Conservation (phyloP, 2,113 vertebrate genomes). For the Phrynosoma blainvillii region DNA sequence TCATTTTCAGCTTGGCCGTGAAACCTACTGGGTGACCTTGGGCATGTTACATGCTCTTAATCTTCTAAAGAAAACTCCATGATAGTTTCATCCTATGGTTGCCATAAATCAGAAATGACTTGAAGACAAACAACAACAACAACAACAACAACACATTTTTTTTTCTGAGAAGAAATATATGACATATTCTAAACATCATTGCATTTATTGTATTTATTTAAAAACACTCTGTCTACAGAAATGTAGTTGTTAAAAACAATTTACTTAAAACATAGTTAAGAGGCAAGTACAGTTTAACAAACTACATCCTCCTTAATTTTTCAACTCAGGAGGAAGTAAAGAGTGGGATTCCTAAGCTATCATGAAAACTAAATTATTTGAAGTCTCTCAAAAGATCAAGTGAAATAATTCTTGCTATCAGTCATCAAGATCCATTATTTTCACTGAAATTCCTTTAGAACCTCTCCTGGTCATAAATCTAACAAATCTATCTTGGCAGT, state of each 20-base stretch:
- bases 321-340: neutral
- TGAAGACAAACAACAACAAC: too few relatives aligned
- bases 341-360: neutral
- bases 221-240: neutral
- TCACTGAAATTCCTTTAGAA: constrained; percentile 20
- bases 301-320: neutral
- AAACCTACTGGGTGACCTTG: too few relatives aligned
- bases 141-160: too few relatives aligned
- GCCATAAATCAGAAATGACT: too few relatives aligned
- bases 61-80: too few relatives aligned
- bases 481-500: constrained; percentile 2
- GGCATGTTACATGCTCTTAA: too few relatives aligned
- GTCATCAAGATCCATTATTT: neutral
- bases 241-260: neutral
- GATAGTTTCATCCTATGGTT: too few relatives aligned
- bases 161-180: too few relatives aligned
- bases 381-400: neutral
- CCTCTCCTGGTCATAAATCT: neutral
- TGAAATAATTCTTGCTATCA: neutral
- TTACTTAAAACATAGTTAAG: neutral
- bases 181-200: too few relatives aligned
- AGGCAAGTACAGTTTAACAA: neutral
- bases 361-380: neutral
- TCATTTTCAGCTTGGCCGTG: too few relatives aligned
- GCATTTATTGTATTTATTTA: too few relatives aligned